phyloP scores from a whole-genome alignment of 2,113 vertebrate genomes.

The Phyllostomus discolor region DNA sequence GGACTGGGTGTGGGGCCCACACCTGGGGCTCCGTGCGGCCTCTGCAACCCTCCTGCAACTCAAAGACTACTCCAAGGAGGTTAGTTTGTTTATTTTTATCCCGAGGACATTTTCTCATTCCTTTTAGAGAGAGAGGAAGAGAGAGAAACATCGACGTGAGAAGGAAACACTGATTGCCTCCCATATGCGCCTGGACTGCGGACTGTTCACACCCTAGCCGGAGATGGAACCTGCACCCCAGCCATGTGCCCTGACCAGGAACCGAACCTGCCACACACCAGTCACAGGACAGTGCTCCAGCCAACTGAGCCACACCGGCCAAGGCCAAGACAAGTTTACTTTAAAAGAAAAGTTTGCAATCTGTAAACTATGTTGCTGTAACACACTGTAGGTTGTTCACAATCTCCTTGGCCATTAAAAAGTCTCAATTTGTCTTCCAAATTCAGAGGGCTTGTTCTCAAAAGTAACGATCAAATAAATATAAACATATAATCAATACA shows the following conservation, averaged over 20 bases:
- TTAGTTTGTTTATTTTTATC: too few relatives aligned
- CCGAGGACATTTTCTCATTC: too few relatives aligned
- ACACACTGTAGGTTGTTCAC: not conserved
- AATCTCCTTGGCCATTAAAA: not conserved
- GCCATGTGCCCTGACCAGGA: too few relatives aligned
- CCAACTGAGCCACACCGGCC: too few relatives aligned
- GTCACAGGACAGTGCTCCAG: too few relatives aligned
- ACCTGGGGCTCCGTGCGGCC: rapidly evolving
- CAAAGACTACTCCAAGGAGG: not conserved
- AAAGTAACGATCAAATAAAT: not conserved
- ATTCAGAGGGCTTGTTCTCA: not conserved
- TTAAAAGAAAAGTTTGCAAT: not conserved
- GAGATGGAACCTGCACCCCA: too few relatives aligned
- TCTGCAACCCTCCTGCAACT: not conserved
- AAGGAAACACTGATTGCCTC: too few relatives aligned
- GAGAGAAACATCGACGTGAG: too few relatives aligned
- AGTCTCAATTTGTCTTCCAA: not conserved
- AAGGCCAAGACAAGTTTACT: not conserved
- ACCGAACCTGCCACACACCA: too few relatives aligned
- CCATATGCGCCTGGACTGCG: too few relatives aligned
- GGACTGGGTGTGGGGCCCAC: rapidly evolving
- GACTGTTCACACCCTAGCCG: too few relatives aligned
- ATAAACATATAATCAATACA: not conserved
- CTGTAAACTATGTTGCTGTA: not conserved
- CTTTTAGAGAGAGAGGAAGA: too few relatives aligned